Evolutionary conservation across 2,888 invertebrate genomes (phyloP).

Genomic region (Lycia hirtaria): DNA sequence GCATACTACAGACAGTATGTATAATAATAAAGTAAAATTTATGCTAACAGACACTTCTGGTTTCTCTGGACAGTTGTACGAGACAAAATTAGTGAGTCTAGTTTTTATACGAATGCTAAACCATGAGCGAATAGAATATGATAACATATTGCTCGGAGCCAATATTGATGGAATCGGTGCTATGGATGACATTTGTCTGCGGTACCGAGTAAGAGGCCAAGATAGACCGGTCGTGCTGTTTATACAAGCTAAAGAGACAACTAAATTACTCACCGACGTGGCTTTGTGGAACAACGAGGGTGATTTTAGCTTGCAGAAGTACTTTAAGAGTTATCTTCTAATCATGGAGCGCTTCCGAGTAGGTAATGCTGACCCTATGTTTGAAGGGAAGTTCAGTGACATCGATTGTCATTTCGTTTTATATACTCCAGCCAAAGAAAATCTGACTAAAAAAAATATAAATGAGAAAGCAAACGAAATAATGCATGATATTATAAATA

Average conservation of each 20-base stretch:
- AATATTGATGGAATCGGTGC: conserved; percentile 53
- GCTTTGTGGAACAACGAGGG: conserved; percentile 43
- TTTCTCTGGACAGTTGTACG: conserved; percentile 39
- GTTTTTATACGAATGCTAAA: conserved; percentile 47
- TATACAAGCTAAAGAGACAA: conserved; percentile 53
- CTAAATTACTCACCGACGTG: conserved; percentile 46
- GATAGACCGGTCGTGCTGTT: conserved; percentile 45
- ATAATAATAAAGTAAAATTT: neutral
- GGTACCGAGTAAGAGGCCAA: conserved; percentile 40
- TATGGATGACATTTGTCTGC: conserved; percentile 55
- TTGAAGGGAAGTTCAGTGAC: conserved; percentile 44
- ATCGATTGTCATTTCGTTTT: conserved; percentile 49
- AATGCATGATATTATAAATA: conserved; percentile 45
- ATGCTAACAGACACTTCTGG: conserved; percentile 36
- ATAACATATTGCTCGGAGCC: conserved; percentile 46
- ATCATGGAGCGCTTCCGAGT: conserved; percentile 47
- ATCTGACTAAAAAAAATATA: neutral
- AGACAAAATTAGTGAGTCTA: conserved; percentile 50
- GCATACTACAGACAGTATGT: neutral
- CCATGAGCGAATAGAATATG: conserved; percentile 42
- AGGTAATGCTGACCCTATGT: conserved; percentile 45
- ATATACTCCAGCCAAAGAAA: conserved; percentile 50
- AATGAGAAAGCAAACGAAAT: conserved; percentile 34
- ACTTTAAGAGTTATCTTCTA: conserved; percentile 52
- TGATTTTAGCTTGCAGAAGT: conserved; percentile 48